Evolutionary conservation across 2,113 vertebrate genomes (phyloP), one percentile per base, ranked within the genome.

Genomic region (Pycnonotus jocosus): DNA sequence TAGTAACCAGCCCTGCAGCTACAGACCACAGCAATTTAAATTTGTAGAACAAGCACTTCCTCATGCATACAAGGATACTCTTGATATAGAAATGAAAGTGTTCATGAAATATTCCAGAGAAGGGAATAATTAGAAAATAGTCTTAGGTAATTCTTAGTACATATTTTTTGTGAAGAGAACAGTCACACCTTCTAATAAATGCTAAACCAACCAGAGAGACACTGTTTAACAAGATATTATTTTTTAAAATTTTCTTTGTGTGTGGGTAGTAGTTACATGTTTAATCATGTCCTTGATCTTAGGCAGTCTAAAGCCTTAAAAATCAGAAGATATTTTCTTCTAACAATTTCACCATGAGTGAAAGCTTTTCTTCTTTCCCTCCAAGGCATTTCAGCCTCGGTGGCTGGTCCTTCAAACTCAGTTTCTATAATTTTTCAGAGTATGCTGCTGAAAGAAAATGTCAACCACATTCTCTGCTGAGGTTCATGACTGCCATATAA

Each of bases 361-460:
- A n/a, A n/a, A n/a, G n/a, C 51, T 93, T 94, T 93, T 86, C 42
- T 92, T 81, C 16, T 71, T 35, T 93, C 7, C 81, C 91, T 93
- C 51, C 31, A 71, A 90, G 93, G 87, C 86, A 96, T 90, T 90
- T 95, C 50, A 91, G n/a, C 64, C 28, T 91, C 2, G 0, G 53
- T 93, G 85, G 50, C 82, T 82, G 21, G 74, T 94, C 94, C 88
- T 95, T 96, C 95, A 90, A 86, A 79, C 18, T 74, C 66, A 44
- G 45, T 96, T 92, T 92, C 53, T 86, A 33, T 93, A 90, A 92
- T 96, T 83, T 92, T 56, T 84, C 53, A 58, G 61, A 74, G 25
- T 88, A 38, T 72, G 54, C 73, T 92, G 76, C 79, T 95, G 82
- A 96, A 92, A 96, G 81, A 62, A 87, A 95, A 92, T 79, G 84